Percentiles rank a stretch among this genome's conserved stretches.
Evolutionary conservation across 2,888 invertebrate species (phyloP).

Genomic region (Sesia apiformis): DNA sequence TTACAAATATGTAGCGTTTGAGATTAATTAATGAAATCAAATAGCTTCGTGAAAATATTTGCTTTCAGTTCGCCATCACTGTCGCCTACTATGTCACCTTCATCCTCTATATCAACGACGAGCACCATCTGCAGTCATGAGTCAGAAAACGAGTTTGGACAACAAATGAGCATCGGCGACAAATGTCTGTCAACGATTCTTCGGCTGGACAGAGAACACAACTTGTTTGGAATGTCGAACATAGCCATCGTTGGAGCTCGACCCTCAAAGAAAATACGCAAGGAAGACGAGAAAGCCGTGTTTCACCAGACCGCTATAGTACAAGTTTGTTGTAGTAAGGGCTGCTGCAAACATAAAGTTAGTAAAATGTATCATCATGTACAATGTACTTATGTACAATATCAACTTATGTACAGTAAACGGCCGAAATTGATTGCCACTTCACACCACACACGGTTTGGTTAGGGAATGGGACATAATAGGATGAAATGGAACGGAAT

Average conservation of each 20-base stretch:
- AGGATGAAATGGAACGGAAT: no score
- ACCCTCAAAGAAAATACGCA: constrained; percentile 32
- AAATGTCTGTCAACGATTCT: constrained; percentile 56
- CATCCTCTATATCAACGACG: constrained; percentile 29
- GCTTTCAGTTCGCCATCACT: constrained; percentile 41
- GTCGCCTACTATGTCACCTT: constrained; percentile 24
- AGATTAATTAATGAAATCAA: not conserved
- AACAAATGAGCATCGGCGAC: constrained; percentile 27
- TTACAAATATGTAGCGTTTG: not conserved
- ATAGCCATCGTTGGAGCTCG: constrained; percentile 42
- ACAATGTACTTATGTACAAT: not conserved
- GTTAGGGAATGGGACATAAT: no score
- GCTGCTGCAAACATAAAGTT: constrained; percentile 44
- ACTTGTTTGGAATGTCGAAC: constrained; percentile 58
- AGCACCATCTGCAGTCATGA: constrained; percentile 32
- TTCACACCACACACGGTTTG: no score
- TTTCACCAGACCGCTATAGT: constrained; percentile 63
- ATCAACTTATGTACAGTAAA: no score
- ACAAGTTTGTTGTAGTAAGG: constrained; percentile 43
- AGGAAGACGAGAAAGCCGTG: constrained; percentile 40
- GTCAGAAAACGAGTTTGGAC: constrained; percentile 24
- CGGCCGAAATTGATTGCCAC: no score
- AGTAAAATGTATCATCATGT: not conserved
- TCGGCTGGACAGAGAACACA: constrained; percentile 56
- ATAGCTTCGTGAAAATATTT: not conserved